These are phyloP conservation scores for Zophobas morio DNA, from an alignment of 1,140 invertebrate species.

Conservation along the genomic window DNA sequence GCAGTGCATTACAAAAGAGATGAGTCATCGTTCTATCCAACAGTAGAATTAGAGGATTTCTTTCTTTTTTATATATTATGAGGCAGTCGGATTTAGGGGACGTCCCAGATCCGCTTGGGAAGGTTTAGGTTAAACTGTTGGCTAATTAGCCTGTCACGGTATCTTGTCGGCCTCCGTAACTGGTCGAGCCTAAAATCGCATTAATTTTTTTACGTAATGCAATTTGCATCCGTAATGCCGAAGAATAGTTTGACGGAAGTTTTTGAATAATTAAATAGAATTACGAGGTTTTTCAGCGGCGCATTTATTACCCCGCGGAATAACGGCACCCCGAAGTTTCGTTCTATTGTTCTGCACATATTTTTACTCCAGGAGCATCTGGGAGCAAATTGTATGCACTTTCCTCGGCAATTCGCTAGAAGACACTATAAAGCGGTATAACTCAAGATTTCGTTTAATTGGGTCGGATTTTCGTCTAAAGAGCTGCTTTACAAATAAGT, in stretches of 20 bases:
- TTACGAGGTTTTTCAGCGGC: slow-evolving; percentile 8
- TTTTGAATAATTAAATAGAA: slow-evolving; percentile 42
- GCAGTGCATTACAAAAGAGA: slow-evolving; percentile 31
- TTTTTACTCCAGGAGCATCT: slow-evolving; percentile 30
- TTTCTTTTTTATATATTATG: slow-evolving; percentile 1
- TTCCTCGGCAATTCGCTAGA: slow-evolving; percentile 15
- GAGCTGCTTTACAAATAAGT: slow-evolving; percentile 45
- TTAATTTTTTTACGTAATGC: slow-evolving; percentile 38
- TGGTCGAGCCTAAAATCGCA: slow-evolving; percentile 28
- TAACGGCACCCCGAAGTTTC: not conserved
- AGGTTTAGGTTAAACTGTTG: slow-evolving; percentile 31
- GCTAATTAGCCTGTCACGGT: slow-evolving; percentile 40
- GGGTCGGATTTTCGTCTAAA: slow-evolving; percentile 43
- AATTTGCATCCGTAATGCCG: slow-evolving; percentile 34
- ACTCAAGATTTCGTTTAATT: slow-evolving; percentile 45
- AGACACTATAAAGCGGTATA: slow-evolving; percentile 39
- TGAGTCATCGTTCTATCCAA: slow-evolving; percentile 10
- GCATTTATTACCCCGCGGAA: not conserved
- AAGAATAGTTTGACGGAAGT: slow-evolving; percentile 39
- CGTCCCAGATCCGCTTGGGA: not conserved
- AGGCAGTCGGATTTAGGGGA: slow-evolving; percentile 9
- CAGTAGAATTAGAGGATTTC: slow-evolving; percentile 1
- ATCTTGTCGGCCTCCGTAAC: slow-evolving; percentile 27
- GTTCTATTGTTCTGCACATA: not conserved
- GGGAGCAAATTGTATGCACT: slow-evolving; percentile 25